phyloP scores from a whole-genome alignment of 2,797 vertebrate species.

The Rhabdomys pumilio region DNA sequence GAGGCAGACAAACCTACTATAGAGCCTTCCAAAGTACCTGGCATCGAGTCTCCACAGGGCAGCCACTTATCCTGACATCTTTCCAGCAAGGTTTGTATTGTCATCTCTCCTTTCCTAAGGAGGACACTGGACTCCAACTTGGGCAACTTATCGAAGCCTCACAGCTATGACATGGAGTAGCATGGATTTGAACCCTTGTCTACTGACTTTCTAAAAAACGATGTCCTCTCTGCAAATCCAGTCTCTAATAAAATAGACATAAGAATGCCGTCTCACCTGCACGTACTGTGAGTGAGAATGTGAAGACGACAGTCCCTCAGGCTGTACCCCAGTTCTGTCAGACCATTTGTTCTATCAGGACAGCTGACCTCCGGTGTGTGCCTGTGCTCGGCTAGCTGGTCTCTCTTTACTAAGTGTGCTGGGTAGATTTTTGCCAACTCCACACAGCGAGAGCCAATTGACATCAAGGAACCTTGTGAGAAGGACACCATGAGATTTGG shows the following conservation, averaged over 20 bases:
- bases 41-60: rapidly evolving
- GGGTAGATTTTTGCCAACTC: background rate
- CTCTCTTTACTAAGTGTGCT: background rate
- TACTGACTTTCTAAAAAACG: background rate
- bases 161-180: background rate
- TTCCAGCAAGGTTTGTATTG: background rate
- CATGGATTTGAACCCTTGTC: background rate
- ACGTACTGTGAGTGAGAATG: background rate
- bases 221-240: background rate
- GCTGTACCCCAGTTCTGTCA: background rate
- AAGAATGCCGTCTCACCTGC: background rate
- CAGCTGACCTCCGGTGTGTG: background rate
- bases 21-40: background rate
- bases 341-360: background rate
- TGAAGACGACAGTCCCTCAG: background rate
- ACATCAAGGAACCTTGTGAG: background rate
- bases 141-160: background rate
- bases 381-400: background rate
- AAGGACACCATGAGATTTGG: background rate
- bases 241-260: background rate
- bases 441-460: background rate
- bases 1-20: background rate
- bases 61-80: background rate
- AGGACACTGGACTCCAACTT: background rate
- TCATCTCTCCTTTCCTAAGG: background rate